These are phyloP conservation scores for Leuciscus idus DNA, from an alignment of 2,113 vertebrate species.

Conservation along the genomic window DNA sequence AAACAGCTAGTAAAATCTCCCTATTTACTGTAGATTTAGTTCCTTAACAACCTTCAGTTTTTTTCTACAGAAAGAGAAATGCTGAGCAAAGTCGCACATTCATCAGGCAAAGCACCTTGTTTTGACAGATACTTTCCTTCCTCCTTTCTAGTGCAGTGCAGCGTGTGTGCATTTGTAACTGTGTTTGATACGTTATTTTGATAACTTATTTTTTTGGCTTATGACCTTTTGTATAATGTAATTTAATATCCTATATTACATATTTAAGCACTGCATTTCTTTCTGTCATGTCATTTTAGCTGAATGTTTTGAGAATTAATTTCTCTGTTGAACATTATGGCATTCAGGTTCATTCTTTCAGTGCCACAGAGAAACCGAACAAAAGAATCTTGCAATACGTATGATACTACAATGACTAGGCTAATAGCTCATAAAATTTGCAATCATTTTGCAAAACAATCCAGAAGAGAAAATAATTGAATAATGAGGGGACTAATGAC, in stretches of 20 bases:
- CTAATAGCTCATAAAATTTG: neutral
- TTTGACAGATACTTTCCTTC: slow-evolving; percentile 39
- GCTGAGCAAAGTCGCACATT: neutral
- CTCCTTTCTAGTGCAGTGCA: neutral
- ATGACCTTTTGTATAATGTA: neutral
- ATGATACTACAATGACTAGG: neutral
- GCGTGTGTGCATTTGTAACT: neutral
- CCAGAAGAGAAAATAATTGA: neutral
- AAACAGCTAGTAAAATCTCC: neutral
- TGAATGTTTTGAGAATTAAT: neutral
- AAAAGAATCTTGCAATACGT: neutral
- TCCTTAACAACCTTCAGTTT: neutral
- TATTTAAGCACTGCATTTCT: neutral
- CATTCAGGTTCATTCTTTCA: neutral
- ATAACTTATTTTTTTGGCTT: neutral
- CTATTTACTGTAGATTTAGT: neutral
- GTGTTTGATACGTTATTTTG: neutral
- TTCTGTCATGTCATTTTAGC: neutral
- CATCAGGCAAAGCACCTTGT: neutral
- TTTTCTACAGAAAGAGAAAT: neutral
- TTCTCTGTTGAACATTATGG: neutral
- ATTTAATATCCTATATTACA: neutral
- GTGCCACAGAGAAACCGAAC: neutral
- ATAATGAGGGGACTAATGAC: neutral
- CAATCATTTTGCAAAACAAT: neutral